Evolutionary conservation across 1,140 invertebrate species (phyloP).

Genomic region (Caligus rogercresseyi): DNA sequence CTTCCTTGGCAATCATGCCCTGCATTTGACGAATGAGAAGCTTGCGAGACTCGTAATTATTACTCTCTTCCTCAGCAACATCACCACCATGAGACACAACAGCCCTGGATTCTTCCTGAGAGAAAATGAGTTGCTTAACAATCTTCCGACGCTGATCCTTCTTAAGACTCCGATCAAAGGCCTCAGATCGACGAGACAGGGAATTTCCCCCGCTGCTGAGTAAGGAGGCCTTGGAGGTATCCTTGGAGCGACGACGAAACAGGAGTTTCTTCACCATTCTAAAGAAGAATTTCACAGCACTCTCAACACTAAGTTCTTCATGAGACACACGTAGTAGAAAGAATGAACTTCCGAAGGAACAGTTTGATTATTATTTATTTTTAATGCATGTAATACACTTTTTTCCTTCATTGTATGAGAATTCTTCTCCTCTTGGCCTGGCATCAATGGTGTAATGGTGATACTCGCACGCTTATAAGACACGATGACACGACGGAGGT

Average conservation of each 20-base stretch:
- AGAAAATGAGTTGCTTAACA: neutral
- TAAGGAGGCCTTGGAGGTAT: neutral
- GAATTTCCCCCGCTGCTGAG: neutral
- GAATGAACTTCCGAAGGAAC: too few relatives aligned
- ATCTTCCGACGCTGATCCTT: neutral
- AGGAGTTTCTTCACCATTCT: neutral
- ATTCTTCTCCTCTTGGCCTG: too few relatives aligned
- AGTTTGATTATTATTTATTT: too few relatives aligned
- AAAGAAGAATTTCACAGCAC: neutral
- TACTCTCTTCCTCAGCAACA: constrained; percentile 22
- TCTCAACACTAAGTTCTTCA: too few relatives aligned
- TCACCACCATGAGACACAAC: neutral
- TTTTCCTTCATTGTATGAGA: too few relatives aligned
- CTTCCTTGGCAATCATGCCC: constrained; percentile 13
- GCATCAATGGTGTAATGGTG: too few relatives aligned
- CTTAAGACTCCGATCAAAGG: neutral
- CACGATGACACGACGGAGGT: too few relatives aligned
- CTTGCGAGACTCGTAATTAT: constrained; percentile 25
- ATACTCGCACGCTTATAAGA: too few relatives aligned
- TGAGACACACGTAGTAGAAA: too few relatives aligned
- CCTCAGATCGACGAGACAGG: neutral
- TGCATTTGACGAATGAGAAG: constrained; percentile 24
- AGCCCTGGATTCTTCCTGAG: neutral
- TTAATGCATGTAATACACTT: too few relatives aligned
- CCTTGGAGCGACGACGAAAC: neutral